These are phyloP conservation scores for Pedionomus torquatus DNA, from an alignment of 2,113 vertebrate genomes.

Conservation along the genomic window DNA sequence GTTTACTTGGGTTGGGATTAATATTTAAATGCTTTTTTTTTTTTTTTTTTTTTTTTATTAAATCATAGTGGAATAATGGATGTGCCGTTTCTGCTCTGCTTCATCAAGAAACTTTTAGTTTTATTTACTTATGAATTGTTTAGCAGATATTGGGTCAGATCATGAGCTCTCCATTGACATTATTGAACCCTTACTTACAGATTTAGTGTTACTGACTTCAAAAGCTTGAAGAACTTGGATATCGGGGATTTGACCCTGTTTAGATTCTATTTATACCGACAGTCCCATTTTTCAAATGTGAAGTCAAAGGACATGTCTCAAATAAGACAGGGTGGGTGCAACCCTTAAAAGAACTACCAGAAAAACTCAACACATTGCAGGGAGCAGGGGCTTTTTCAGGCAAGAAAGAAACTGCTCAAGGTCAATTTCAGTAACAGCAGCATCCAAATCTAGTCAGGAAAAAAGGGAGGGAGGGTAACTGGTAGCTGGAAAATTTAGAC, in stretches of 20 bases:
- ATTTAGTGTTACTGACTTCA: neutral
- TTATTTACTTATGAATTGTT: neutral
- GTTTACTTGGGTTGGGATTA: neutral
- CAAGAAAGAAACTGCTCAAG: neutral
- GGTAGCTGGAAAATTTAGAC: neutral
- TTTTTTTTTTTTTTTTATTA: too few relatives aligned
- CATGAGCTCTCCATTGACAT: neutral
- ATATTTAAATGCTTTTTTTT: neutral
- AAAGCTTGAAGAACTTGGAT: neutral
- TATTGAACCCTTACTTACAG: neutral
- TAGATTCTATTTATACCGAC: neutral
- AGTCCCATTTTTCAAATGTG: neutral
- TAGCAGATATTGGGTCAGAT: neutral
- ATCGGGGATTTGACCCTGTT: neutral
- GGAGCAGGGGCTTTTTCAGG: neutral
- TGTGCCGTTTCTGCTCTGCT: neutral
- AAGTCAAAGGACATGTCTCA: neutral
- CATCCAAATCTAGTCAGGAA: neutral
- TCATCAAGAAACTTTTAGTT: neutral
- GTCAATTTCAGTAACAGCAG: neutral
- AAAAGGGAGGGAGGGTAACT: neutral
- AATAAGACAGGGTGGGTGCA: neutral
- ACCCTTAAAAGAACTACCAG: neutral
- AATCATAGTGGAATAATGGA: neutral
- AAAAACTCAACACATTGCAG: neutral